A percentile compares a stretch with the other conserved stretches of the same genome.
Conservation (phyloP, 2,888 invertebrate species). For the Ecliptopera silaceata region DNA sequence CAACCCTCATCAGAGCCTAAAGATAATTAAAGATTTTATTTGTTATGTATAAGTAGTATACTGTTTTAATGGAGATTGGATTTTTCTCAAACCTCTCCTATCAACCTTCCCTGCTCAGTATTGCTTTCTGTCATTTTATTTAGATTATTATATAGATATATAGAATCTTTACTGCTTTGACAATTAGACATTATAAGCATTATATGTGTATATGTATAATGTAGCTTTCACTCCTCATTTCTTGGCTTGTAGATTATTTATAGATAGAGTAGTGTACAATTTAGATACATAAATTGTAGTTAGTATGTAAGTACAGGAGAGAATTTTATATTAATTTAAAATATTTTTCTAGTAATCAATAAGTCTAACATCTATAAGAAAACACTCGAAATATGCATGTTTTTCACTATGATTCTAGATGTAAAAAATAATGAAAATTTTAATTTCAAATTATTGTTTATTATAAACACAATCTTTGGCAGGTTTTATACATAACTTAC, state of each 20-base stretch:
- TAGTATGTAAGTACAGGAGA: too few species aligned
- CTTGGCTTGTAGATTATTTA: too few species aligned
- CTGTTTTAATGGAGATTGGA: conserved; percentile 34
- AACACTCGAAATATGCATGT: too few species aligned
- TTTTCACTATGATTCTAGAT: too few species aligned
- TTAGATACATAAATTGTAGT: not conserved
- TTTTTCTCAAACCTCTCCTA: conserved; percentile 24
- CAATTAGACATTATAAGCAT: not conserved
- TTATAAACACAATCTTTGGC: conserved; percentile 69
- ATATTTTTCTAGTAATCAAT: not conserved
- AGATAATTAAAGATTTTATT: conserved; percentile 37
- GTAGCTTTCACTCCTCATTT: not conserved
- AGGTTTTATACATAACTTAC: conserved; percentile 57
- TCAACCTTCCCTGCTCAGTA: not conserved
- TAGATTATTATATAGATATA: too few species aligned
- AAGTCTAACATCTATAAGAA: too few species aligned
- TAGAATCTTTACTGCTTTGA: not conserved
- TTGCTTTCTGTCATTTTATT: not conserved
- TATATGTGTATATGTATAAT: not conserved
- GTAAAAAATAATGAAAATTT: conserved; percentile 33
- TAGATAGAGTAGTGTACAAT: not conserved
- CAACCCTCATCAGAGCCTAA: conserved; percentile 35
- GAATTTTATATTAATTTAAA: not conserved
- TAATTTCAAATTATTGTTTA: conserved; percentile 33
- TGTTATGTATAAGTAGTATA: conserved; percentile 31